Percentiles rank a stretch among this genome's conserved stretches.
These are phyloP conservation scores for Corvus cornix DNA, from an alignment of 2,113 vertebrate genomes.

Conservation along the genomic window DNA sequence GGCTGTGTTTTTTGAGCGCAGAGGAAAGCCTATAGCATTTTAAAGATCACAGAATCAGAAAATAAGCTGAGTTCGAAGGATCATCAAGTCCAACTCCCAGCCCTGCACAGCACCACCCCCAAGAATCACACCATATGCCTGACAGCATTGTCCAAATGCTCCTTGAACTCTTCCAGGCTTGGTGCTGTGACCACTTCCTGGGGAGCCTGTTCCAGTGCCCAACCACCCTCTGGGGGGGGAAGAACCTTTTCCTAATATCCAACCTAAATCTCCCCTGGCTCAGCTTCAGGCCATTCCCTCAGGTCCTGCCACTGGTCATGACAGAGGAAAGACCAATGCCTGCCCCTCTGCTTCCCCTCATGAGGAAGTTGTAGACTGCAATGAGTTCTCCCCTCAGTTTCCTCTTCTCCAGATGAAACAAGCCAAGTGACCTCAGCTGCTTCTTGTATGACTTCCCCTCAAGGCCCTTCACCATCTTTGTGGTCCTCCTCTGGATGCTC, in stretches of 20 bases:
- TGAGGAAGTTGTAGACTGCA: neutral
- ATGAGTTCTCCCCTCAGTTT: neutral
- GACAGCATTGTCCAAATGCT: neutral
- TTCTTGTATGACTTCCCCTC: neutral
- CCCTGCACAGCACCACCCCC: neutral
- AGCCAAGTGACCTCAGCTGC: neutral
- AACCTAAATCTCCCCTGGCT: neutral
- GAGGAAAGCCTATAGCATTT: neutral
- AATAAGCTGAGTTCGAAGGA: neutral
- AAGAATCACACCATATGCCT: neutral
- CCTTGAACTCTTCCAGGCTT: neutral
- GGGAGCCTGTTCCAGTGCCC: neutral
- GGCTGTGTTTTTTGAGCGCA: neutral
- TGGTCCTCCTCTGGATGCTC: neutral
- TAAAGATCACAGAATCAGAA: neutral
- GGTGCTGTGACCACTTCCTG: neutral
- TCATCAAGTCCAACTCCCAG: rapidly evolving
- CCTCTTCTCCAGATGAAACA: neutral
- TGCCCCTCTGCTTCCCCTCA: neutral
- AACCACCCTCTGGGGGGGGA: neutral
- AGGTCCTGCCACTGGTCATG: neutral
- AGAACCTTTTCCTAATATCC: neutral
- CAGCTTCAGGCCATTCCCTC: neutral
- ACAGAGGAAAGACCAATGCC: neutral
- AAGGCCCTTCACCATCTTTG: neutral